These are phyloP conservation scores for Elaphurus davidianus DNA, from an alignment of 2,113 vertebrate species.

Conservation along the genomic window DNA sequence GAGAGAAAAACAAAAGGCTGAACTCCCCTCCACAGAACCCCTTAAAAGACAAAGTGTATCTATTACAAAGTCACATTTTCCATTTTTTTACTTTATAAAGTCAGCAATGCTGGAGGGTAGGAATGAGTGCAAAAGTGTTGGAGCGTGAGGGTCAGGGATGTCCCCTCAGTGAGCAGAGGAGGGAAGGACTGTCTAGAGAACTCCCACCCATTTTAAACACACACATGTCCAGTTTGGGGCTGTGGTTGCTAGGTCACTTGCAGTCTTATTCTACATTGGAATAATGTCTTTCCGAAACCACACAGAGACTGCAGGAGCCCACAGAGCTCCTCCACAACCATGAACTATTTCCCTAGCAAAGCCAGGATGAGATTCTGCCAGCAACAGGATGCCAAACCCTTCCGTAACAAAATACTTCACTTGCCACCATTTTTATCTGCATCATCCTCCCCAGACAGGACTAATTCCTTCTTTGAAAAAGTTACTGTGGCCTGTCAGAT, in stretches of 20 bases:
- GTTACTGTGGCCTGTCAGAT: slow-evolving; percentile 83
- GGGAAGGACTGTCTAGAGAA: slow-evolving; percentile 63
- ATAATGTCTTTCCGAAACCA: background rate
- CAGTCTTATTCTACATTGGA: background rate
- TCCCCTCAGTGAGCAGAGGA: slow-evolving; percentile 68
- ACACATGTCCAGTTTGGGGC: background rate
- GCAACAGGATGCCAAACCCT: slow-evolving; percentile 77
- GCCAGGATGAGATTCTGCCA: slow-evolving; percentile 84
- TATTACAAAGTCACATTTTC: slow-evolving; percentile 70
- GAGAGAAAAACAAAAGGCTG: slow-evolving; percentile 33
- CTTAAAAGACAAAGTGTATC: slow-evolving; percentile 50
- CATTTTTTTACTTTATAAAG: slow-evolving; percentile 40
- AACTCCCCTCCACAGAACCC: slow-evolving; percentile 51
- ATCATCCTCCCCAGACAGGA: slow-evolving; percentile 80
- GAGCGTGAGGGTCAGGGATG: background rate
- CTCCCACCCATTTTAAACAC: slow-evolving; percentile 66
- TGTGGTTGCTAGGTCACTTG: background rate
- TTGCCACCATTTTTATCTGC: background rate
- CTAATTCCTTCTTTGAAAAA: slow-evolving; percentile 85
- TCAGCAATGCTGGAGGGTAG: slow-evolving; percentile 71
- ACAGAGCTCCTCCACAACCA: slow-evolving; percentile 61
- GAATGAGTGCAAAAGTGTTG: slow-evolving; percentile 59
- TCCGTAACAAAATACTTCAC: background rate
- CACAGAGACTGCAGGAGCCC: background rate
- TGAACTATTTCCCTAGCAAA: slow-evolving; percentile 81